These are phyloP conservation scores for Acyrthosiphon pisum DNA, from an alignment of 1,140 invertebrate genomes.

Conservation along the genomic window DNA sequence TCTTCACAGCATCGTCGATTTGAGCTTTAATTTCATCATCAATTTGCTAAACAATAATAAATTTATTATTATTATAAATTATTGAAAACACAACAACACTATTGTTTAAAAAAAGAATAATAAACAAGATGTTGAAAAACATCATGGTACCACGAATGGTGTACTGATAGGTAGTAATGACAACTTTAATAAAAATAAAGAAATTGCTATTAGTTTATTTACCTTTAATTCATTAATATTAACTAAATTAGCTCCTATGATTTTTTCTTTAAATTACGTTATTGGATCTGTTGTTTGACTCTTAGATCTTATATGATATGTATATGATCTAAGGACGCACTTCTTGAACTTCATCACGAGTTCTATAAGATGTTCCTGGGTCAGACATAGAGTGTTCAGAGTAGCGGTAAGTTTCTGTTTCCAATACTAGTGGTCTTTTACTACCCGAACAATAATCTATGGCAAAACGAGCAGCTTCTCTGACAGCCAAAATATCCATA, in stretches of 20 bases:
- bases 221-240: constrained; percentile 83
- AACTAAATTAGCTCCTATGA: constrained; percentile 73
- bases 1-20: constrained; percentile 85
- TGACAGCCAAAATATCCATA: constrained; percentile 94
- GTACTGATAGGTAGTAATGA: too few relatives aligned
- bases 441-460: constrained; percentile 80
- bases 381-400: constrained; percentile 83
- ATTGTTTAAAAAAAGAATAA: too few relatives aligned
- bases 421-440: constrained; percentile 89
- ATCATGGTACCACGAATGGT: too few relatives aligned
- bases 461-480: constrained; percentile 85
- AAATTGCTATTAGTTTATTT: constrained; percentile 6
- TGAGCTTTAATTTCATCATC: constrained; percentile 81
- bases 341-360: constrained; percentile 89
- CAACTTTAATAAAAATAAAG: too few relatives aligned
- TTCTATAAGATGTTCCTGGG: constrained; percentile 79
- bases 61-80: neutral
- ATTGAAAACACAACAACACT: too few relatives aligned
- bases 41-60: constrained; percentile 73
- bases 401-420: constrained; percentile 84
- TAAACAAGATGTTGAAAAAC: too few relatives aligned
- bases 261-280: constrained; percentile 81
- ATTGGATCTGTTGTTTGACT: constrained; percentile 88
- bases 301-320: too few relatives aligned
- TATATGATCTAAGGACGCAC: too few relatives aligned